These are phyloP conservation scores for Leptosomus discolor DNA, from an alignment of 2,113 vertebrate genomes.

Conservation along the genomic window DNA sequence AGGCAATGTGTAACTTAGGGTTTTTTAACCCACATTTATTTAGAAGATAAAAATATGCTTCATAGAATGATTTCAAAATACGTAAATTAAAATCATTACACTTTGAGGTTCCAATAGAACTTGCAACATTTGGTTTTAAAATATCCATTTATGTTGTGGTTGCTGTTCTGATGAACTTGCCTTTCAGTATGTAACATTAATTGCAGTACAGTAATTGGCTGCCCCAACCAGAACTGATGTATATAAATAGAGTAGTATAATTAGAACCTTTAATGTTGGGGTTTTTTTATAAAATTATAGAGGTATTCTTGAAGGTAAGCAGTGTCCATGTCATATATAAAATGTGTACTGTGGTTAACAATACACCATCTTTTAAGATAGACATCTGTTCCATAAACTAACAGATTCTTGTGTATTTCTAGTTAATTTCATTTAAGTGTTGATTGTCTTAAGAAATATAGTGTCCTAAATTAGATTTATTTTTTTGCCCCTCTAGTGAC, in stretches of 20 bases:
- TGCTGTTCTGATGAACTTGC: neutral
- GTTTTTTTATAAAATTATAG: neutral
- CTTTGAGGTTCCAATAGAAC: neutral
- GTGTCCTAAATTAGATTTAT: neutral
- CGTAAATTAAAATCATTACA: neutral
- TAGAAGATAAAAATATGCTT: neutral
- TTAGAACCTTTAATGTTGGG: neutral
- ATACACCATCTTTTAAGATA: neutral
- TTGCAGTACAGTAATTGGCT: neutral
- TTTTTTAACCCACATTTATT: neutral
- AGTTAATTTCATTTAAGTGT: neutral
- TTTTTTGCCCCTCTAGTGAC: neutral
- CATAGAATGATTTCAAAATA: neutral
- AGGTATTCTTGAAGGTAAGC: neutral
- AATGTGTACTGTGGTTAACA: neutral
- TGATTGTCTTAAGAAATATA: neutral
- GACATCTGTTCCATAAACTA: neutral
- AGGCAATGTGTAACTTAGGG: neutral
- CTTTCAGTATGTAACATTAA: neutral
- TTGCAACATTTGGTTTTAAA: neutral
- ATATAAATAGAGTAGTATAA: neutral
- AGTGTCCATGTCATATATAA: neutral
- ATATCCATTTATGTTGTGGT: neutral
- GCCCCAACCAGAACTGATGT: neutral
- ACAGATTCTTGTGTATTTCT: too few relatives aligned